Base-by-base conservation (phyloP, 2,113 vertebrate genomes). In the Oreochromis aureus region DNA sequence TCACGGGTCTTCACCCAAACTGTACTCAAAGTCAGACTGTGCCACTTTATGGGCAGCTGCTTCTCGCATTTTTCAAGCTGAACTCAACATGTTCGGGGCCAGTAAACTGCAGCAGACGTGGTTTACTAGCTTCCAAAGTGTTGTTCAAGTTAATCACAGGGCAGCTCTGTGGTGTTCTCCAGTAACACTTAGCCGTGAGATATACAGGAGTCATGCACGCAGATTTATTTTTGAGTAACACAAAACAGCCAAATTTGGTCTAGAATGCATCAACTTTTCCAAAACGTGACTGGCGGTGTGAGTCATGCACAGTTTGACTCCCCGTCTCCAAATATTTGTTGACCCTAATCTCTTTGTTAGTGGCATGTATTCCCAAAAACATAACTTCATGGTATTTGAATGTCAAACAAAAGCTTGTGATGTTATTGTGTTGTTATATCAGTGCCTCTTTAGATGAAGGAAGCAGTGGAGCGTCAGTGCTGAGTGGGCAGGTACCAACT, bases 371-470 rank as follows among this genome's bases (percentile, higher is more conserved):
- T 46, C 24, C 8, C 22, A 4, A 73, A 27, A 73, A 73, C 41
- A 18, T 30, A 19, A 12, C 16, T 13, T 11, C 48, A 13, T 56
- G 18, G 18, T 71, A 7, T 44, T 10, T 41, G 7, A 22, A 46
- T 56, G 19, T 36, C 46, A 39, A 59, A 58, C 19, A 58, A 48
- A 48, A 34, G 15, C 9, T 10, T 73, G 15, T 56, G 58, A 32
- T 55, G 27, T 61, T 54, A 53, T 36, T 34, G 3, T 90, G 24
- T 96, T 13, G 89, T 83, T 59, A 15, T 91, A 80, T 79, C 92
- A 99, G 98, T 91, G 94, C 97, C 36, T 97, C 97, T 80, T 41
- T 97, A 90, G 98, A 98, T 92, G 98, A 99, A 94, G 97, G 95
- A 84, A 98, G 96, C 66, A 98, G 97, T 30, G 96, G 97, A 2